A percentile compares a stretch with the other conserved stretches of the same genome.
phyloP scores from a whole-genome alignment of 1,140 invertebrate genomes.

The Zaprionus inermis region DNA sequence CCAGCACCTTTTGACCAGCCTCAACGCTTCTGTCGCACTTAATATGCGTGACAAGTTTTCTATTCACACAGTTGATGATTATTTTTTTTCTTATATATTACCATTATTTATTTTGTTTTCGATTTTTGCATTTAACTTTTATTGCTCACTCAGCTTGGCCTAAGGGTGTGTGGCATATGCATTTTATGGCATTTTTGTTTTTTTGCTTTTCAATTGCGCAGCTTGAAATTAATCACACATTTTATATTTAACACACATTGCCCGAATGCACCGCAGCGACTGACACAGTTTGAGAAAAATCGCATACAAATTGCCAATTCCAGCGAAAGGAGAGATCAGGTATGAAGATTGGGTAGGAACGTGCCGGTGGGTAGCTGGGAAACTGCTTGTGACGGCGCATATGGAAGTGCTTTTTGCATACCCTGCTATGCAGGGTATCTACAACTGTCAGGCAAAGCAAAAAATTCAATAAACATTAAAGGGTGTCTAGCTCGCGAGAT shows the following conservation, averaged over 20 bases:
- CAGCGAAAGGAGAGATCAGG: constrained; percentile 48
- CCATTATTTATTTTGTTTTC: constrained; percentile 48
- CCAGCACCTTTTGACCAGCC: constrained; percentile 73
- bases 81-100: constrained; percentile 36
- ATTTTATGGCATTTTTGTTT: constrained; percentile 60
- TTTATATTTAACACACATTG: constrained; percentile 59
- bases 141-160: constrained; percentile 9
- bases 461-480: background rate
- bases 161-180: constrained; percentile 59
- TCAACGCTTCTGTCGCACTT: constrained; percentile 47
- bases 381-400: background rate
- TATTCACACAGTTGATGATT: constrained; percentile 36
- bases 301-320: constrained; percentile 72
- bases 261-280: constrained; percentile 56
- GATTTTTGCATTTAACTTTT: constrained; percentile 39
- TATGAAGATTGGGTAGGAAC: constrained; percentile 14
- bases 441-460: background rate
- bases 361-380: background rate
- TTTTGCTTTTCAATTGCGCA: constrained; percentile 46
- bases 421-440: background rate
- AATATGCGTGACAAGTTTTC: constrained; percentile 59
- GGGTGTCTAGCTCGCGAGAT: background rate
- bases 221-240: constrained; percentile 48
- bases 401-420: constrained; percentile 1
- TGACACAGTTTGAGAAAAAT: constrained; percentile 57